A percentile compares a stretch with the other conserved stretches of the same genome.
These are phyloP conservation scores for fruit fly (Drosophila melanogaster) DNA, from an alignment of 1,140 invertebrate genomes.

Conservation along the genomic window Release_6_plus_ISO1_MT NT_037436.4:9386001-9386500, in stretches of 20 bases:
- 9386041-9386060: conserved; percentile 83
- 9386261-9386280: conserved; percentile 60
- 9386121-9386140: conserved; percentile 18
- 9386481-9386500: conserved; percentile 3
- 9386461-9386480: conserved; percentile 6
- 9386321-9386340: conserved; percentile 42
- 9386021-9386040: conserved; percentile 64
- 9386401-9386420: conserved; percentile 56
- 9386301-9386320: conserved; percentile 28
- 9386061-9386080: conserved; percentile 81
- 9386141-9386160: conserved; percentile 35
- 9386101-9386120: conserved; percentile 49
- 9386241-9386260: conserved; percentile 25
- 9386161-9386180: conserved; percentile 65
- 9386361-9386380: conserved; percentile 46
- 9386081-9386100: conserved; percentile 83
- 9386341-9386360: conserved; percentile 28
- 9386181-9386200: conserved; percentile 43
- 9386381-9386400: conserved; percentile 48
- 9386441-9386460: background rate
- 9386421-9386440: conserved; percentile 50
- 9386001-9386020: conserved; percentile 41
- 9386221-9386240: conserved; percentile 35
- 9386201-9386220: conserved; percentile 36
- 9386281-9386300: conserved; percentile 32